These are phyloP conservation scores for Dolichoris vasculosae DNA, from an alignment of 1,140 invertebrate species.

Conservation along the genomic window DNA sequence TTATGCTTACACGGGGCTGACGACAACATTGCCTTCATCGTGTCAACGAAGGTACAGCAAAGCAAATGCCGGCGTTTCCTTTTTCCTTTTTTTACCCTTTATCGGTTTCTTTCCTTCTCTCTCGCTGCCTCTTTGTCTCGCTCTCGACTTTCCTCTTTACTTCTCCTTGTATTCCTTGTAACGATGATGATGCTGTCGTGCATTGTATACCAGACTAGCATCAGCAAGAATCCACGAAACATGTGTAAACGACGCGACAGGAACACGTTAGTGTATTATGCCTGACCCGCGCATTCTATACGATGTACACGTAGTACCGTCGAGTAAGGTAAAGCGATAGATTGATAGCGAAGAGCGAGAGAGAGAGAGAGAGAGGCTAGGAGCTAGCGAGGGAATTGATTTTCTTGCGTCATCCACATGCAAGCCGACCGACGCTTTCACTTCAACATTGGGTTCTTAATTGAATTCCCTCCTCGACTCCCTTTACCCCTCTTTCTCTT, in stretches of 20 bases:
- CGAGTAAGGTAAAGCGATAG: not conserved
- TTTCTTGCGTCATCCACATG: slow-evolving; percentile 46
- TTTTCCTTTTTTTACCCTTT: not conserved
- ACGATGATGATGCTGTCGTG: slow-evolving; percentile 63
- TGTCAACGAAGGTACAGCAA: not conserved
- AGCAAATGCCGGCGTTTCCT: not conserved
- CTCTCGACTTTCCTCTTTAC: too few relatives aligned
- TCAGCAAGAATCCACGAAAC: slow-evolving; percentile 63
- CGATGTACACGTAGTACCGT: not conserved
- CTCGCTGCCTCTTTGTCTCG: not conserved
- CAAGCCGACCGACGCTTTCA: slow-evolving; percentile 40
- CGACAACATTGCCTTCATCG: not conserved
- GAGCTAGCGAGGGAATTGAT: slow-evolving; percentile 38
- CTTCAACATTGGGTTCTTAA: slow-evolving; percentile 45
- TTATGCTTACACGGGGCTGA: not conserved
- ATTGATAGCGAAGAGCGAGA: not conserved
- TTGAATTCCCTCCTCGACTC: slow-evolving; percentile 32
- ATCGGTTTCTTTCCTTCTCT: not conserved
- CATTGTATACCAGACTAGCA: slow-evolving; percentile 58
- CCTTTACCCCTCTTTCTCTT: not conserved
- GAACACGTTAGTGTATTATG: not conserved
- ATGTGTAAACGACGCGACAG: slow-evolving; percentile 63
- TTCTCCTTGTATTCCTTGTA: too few relatives aligned
- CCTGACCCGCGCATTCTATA: not conserved
- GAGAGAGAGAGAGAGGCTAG: slow-evolving; percentile 4